phyloP scores from a whole-genome alignment of 2,113 vertebrate species.

The Epinephelus lanceolatus region DNA sequence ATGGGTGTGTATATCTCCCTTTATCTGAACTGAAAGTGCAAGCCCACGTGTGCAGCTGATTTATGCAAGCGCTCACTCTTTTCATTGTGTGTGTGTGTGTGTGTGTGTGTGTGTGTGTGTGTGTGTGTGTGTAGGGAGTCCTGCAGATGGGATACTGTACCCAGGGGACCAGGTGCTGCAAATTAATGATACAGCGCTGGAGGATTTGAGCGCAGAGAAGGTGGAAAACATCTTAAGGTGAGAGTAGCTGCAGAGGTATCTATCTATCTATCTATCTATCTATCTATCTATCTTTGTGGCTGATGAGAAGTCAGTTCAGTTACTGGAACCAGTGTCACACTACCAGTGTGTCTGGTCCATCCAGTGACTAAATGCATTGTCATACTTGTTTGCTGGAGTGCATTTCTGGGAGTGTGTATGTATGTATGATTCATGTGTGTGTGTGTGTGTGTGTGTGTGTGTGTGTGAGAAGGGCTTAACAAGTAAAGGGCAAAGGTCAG shows the following conservation, averaged over 20 bases:
- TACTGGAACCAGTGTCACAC: not conserved
- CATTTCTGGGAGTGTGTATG: conserved; percentile 16
- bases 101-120: conserved; percentile 43
- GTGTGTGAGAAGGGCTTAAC: conserved; percentile 33
- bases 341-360: conserved; percentile 19
- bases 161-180: conserved; percentile 92
- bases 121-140: conserved; percentile 85
- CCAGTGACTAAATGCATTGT: conserved; percentile 6
- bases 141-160: conserved; percentile 93
- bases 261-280: conserved; percentile 14
- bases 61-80: conserved; percentile 40
- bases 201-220: conserved; percentile 86
- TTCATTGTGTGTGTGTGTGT: conserved; percentile 42
- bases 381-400: conserved; percentile 27
- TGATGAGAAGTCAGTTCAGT: not conserved
- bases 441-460: not conserved
- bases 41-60: conserved; percentile 36
- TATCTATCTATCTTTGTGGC: not conserved
- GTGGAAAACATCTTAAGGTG: conserved; percentile 91
- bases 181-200: conserved; percentile 88
- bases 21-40: conserved; percentile 31
- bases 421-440: conserved; percentile 25
- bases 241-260: conserved; percentile 20
- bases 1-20: conserved; percentile 21
- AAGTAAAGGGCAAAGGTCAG: conserved; percentile 56